A percentile compares a stretch with the other conserved stretches of the same genome.
Evolutionary conservation across 2,797 vertebrate genomes (phyloP).

Genomic region (Acanthurus lineatus): DNA sequence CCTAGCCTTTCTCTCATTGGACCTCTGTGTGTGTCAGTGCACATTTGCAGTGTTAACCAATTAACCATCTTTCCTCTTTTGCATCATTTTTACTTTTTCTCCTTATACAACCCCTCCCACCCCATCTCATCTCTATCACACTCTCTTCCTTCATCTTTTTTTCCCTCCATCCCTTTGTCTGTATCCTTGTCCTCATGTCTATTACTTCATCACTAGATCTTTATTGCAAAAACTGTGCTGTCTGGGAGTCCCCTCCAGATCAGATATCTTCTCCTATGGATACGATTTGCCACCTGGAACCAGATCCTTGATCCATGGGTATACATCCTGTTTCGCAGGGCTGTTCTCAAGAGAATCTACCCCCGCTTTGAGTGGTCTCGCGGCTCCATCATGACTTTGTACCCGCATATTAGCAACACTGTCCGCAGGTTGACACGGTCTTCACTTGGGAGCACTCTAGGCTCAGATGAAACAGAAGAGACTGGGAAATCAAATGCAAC

Average conservation of each 20-base stretch:
- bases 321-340: conserved; percentile 94
- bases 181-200: not conserved
- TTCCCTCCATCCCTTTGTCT: not conserved
- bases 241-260: conserved; percentile 38
- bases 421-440: conserved; percentile 80
- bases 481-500: conserved; percentile 13
- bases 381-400: conserved; percentile 82
- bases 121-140: not conserved
- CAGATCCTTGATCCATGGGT: conserved; percentile 99
- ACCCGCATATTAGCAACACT: conserved; percentile 80
- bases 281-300: conserved; percentile 95
- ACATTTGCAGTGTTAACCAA: conserved; percentile 40
- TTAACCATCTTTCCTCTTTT: not conserved
- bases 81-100: conserved; percentile 1
- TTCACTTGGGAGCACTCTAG: conserved; percentile 53
- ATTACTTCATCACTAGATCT: conserved; percentile 84
- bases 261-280: conserved; percentile 85
- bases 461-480: not conserved
- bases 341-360: conserved; percentile 88
- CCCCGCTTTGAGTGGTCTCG: conserved; percentile 84
- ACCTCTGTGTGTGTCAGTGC: conserved; percentile 10
- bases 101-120: too few species aligned
- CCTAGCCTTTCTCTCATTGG: conserved; percentile 17
- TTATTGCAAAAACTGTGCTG: conserved; percentile 89
- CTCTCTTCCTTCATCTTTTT: not conserved